Base-by-base conservation (phyloP, 2,888 invertebrate species). In the Drosophila neotestacea region DNA sequence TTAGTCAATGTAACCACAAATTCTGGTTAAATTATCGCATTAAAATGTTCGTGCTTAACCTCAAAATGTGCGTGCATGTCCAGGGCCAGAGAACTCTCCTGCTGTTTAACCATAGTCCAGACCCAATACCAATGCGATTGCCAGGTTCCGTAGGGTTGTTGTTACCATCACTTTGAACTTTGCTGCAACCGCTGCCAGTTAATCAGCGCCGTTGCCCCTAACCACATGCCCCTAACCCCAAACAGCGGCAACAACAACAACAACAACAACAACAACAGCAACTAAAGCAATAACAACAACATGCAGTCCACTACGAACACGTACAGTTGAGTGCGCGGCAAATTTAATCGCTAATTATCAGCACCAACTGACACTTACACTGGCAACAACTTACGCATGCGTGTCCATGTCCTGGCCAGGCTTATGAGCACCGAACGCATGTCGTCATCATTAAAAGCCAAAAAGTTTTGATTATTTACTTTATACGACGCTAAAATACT, bases 11-110 rank as follows among this genome's bases (percentile, higher is more conserved):
- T 88, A 87, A 91, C 91, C 91, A 85, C 91, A 91, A 91, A 85
- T 90, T 90, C 91, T 90, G 92, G 91, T 91, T 90, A 90, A 91
- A 91, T 91, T 90, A 91, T 91, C 89, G 91, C 91, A 91, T 91
- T 91, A 91, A 91, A 91, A 91, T 91, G 85, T 90, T 86, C 91
- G 90, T 90, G 90, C 90, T 87, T 91, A 91, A 91, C 90, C 91
- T 87, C 91, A 87, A 89, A 90, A 73, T 81, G 89, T 84, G 64
- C 63, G 78, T 82, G 87, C 85, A 62, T 72, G 70, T 64, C 72
- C 76, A 56, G 67, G 48, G 50, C 46, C 61, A 47, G 48, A 59
- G 63, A 22, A 22, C 52, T 47, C 67, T 62, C 85, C 73, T 69
- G 73, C 76, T 79, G 82, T 79, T 71, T 34, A 10, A 28, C 34